Evolutionary conservation across 2,797 vertebrate genomes (phyloP).

Genomic region (Girardinus metallicus): DNA sequence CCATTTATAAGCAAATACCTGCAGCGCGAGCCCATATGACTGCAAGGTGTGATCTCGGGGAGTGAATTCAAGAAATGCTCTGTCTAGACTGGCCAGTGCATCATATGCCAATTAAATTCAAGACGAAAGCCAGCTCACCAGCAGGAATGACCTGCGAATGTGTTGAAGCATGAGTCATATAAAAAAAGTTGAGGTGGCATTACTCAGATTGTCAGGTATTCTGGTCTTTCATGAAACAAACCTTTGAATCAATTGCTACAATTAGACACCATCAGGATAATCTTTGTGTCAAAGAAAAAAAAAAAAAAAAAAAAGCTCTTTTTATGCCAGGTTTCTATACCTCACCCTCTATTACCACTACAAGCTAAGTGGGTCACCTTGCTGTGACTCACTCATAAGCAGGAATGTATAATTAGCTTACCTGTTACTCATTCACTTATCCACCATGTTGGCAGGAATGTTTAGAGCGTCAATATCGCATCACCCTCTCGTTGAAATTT

Average conservation of each 20-base stretch:
- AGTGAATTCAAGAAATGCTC: slow-evolving; percentile 27
- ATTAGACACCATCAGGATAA: background rate
- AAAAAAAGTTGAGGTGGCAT: background rate
- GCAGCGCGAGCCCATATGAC: slow-evolving; percentile 17
- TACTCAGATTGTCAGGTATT: background rate
- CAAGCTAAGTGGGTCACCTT: slow-evolving; percentile 65
- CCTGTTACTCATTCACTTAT: slow-evolving; percentile 71
- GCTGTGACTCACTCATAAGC: slow-evolving; percentile 70
- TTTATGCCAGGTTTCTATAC: background rate
- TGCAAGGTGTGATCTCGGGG: slow-evolving; percentile 27
- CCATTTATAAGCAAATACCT: background rate
- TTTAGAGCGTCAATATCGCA: slow-evolving; percentile 38
- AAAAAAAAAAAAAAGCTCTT: background rate
- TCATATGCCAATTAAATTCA: slow-evolving; percentile 47
- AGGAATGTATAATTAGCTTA: slow-evolving; percentile 73
- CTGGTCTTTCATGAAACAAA: background rate
- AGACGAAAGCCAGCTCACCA: slow-evolving; percentile 55
- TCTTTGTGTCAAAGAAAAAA: background rate
- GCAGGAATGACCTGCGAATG: slow-evolving; percentile 46
- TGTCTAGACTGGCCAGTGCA: slow-evolving; percentile 48
- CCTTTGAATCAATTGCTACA: slow-evolving; percentile 9
- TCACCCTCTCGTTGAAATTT: slow-evolving; percentile 42
- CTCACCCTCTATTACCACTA: background rate
- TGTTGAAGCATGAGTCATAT: slow-evolving; percentile 29
- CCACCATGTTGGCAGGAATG: slow-evolving; percentile 31